Conservation (phyloP, 2,888 invertebrate species). For the Keiferia lycopersicella region DNA sequence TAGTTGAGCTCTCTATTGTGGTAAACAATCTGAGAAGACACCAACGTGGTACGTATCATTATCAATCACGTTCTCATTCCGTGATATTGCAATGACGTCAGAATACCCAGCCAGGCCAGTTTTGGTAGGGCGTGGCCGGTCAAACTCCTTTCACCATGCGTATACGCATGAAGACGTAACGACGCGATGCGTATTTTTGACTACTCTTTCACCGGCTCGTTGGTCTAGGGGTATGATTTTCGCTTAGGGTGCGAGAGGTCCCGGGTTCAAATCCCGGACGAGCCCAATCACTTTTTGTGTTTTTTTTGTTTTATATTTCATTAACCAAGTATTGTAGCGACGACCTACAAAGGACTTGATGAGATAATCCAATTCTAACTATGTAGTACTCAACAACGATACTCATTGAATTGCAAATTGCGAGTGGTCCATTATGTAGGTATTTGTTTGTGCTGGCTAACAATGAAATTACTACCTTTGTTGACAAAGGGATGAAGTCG, state of each 20-base stretch:
- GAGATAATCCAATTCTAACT: slow-evolving; percentile 23
- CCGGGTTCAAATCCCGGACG: slow-evolving; percentile 73
- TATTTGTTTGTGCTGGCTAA: slow-evolving; percentile 25
- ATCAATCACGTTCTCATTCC: slow-evolving; percentile 9
- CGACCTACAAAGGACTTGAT: neutral
- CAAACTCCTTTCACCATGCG: slow-evolving; percentile 46
- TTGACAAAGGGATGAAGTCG: neutral
- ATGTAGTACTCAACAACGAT: slow-evolving; percentile 15
- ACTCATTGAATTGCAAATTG: slow-evolving; percentile 46
- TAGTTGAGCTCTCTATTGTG: neutral
- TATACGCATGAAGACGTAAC: slow-evolving; percentile 19
- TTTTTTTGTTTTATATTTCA: neutral
- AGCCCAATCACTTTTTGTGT: slow-evolving; percentile 47
- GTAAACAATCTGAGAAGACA: neutral
- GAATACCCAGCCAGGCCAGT: too few species aligned
- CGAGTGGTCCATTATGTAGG: slow-evolving; percentile 37
- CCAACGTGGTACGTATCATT: slow-evolving; percentile 4
- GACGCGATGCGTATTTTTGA: slow-evolving; percentile 38
- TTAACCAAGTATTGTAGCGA: neutral
- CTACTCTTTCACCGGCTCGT: slow-evolving; percentile 53
- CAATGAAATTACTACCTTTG: slow-evolving; percentile 22
- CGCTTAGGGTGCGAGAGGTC: slow-evolving; percentile 80
- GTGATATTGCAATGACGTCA: slow-evolving; percentile 12
- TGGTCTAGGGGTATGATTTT: slow-evolving; percentile 82
- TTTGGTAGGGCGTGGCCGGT: slow-evolving; percentile 20